phyloP scores from a whole-genome alignment of 2,113 vertebrate species.

The Acanthochromis polyacanthus region DNA sequence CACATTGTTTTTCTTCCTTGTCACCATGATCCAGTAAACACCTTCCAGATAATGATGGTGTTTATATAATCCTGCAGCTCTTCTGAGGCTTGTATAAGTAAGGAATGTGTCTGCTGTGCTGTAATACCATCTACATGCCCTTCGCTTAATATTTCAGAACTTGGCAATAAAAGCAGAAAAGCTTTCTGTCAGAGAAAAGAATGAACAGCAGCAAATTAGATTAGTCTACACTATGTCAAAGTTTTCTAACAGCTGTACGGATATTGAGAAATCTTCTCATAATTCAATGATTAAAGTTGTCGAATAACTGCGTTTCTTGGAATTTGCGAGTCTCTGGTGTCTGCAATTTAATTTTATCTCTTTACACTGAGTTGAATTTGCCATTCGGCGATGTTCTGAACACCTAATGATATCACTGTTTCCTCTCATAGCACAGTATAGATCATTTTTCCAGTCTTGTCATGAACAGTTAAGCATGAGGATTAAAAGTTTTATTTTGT shows the following conservation, averaged over 20 bases:
- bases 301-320: constrained; percentile 30
- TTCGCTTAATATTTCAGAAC: constrained; percentile 25
- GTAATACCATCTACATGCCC: constrained; percentile 3
- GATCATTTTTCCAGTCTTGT: constrained; percentile 1
- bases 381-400: constrained; percentile 33
- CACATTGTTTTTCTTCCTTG: too few relatives aligned
- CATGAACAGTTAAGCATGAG: constrained; percentile 1
- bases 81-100: constrained; percentile 4
- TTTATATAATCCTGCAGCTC: not conserved
- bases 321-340: constrained; percentile 31
- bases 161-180: constrained; percentile 16
- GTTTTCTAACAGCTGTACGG: constrained; percentile 40
- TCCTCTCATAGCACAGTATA: constrained; percentile 13
- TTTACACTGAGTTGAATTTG: constrained; percentile 48
- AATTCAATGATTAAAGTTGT: constrained; percentile 39
- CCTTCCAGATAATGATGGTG: too few relatives aligned
- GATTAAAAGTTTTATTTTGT: constrained; percentile 14
- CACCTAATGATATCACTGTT: constrained; percentile 14
- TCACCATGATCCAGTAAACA: too few relatives aligned
- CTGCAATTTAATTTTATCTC: constrained; percentile 48
- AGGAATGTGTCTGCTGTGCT: constrained; percentile 11
- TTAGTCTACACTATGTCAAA: constrained; percentile 40
- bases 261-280: constrained; percentile 46
- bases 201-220: constrained; percentile 45
- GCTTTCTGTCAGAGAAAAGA: constrained; percentile 24